phyloP scores from a whole-genome alignment of 2,888 invertebrate species.

The Sarcophaga variegata region DNA sequence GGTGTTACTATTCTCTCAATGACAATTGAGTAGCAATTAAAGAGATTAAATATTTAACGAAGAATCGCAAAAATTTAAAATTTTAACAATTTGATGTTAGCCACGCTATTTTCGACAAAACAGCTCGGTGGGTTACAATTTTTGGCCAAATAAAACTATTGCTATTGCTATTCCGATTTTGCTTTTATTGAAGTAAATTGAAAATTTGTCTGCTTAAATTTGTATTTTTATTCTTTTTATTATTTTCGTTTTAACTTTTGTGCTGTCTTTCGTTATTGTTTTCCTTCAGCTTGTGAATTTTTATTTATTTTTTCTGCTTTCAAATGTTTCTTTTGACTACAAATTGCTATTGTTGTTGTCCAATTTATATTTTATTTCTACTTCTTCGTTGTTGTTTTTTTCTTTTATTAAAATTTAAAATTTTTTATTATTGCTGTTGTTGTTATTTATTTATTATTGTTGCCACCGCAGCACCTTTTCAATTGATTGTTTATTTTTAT shows the following conservation, averaged over 20 bases:
- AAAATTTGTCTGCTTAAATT: slow-evolving; percentile 49
- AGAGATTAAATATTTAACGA: no score
- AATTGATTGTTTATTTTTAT: slow-evolving; percentile 22
- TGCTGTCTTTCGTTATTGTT: slow-evolving; percentile 32
- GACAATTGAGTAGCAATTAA: no score
- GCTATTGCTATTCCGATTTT: no score
- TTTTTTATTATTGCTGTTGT: not conserved
- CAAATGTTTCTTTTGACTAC: slow-evolving; percentile 21
- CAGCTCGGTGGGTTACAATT: no score
- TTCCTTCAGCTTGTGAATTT: not conserved
- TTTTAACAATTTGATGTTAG: no score
- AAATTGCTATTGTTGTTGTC: slow-evolving; percentile 15
- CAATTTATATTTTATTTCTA: not conserved
- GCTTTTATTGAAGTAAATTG: no score
- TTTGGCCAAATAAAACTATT: no score
- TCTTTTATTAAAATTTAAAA: not conserved
- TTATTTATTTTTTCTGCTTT: slow-evolving; percentile 17
- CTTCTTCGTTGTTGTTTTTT: not conserved
- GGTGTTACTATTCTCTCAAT: no score
- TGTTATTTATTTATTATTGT: slow-evolving; percentile 16
- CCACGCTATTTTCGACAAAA: no score
- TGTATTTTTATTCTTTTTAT: not conserved
- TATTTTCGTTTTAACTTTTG: not conserved
- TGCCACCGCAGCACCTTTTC: slow-evolving; percentile 45
- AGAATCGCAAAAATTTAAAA: no score